Conservation (phyloP, 2,888 invertebrate genomes). For the Sepiola atlantica region DNA sequence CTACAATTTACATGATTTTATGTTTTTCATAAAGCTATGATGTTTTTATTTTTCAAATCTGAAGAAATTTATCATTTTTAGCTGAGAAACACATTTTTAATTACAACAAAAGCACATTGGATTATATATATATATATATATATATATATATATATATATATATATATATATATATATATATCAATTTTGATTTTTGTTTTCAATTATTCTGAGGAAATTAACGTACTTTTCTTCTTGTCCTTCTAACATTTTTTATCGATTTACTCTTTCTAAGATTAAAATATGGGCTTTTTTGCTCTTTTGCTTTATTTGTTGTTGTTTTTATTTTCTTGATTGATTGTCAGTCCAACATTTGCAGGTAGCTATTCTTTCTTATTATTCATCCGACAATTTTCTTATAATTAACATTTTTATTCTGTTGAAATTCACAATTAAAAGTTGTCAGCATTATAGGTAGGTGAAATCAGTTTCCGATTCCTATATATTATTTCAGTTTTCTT, state of each 20-base stretch:
- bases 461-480: background rate
- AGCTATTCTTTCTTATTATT: background rate
- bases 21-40: too few relatives aligned
- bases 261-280: background rate
- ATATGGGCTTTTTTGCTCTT: background rate
- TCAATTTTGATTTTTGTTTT: background rate
- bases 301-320: background rate
- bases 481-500: background rate
- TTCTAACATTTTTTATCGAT: background rate
- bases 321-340: background rate
- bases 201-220: background rate
- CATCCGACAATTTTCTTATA: background rate
- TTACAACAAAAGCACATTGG: too few relatives aligned
- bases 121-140: background rate
- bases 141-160: background rate
- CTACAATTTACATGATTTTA: too few relatives aligned
- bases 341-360: background rate
- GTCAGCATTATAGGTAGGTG: background rate
- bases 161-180: slow-evolving; percentile 38
- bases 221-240: background rate
- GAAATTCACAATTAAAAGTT: background rate
- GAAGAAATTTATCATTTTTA: too few relatives aligned
- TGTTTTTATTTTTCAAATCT: too few relatives aligned
- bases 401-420: background rate
- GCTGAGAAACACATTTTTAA: too few relatives aligned